phyloP scores from a whole-genome alignment of 1,140 invertebrate species.

The Monochamus saltuarius region DNA sequence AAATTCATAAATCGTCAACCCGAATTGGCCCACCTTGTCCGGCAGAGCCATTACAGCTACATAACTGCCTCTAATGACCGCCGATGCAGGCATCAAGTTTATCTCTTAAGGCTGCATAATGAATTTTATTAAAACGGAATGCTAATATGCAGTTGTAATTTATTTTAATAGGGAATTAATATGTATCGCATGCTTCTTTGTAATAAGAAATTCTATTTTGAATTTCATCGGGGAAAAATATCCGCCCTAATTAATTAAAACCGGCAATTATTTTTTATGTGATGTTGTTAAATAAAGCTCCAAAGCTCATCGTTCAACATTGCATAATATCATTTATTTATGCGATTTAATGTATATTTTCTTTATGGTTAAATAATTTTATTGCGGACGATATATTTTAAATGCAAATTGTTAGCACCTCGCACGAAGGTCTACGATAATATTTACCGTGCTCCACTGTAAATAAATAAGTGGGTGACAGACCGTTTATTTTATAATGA shows the following conservation, averaged over 20 bases:
- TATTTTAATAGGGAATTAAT: slow-evolving; percentile 14
- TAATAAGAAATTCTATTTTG: slow-evolving; percentile 14
- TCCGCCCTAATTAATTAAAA: slow-evolving; percentile 13
- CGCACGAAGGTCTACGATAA: slow-evolving; percentile 4
- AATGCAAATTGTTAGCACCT: slow-evolving; percentile 9
- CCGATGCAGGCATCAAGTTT: too few species aligned
- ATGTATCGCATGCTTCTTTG: slow-evolving; percentile 7
- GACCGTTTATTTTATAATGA: slow-evolving; percentile 6
- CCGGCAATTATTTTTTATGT: slow-evolving; percentile 11
- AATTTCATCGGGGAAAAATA: slow-evolving; percentile 12
- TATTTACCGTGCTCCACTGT: slow-evolving; percentile 9
- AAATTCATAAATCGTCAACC: too few species aligned
- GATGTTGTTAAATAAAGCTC: too few species aligned
- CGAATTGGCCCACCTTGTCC: too few species aligned
- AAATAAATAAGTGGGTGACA: slow-evolving; percentile 16
- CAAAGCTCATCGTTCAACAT: slow-evolving; percentile 2
- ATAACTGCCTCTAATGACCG: too few species aligned
- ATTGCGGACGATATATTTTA: slow-evolving; percentile 9
- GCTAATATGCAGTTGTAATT: slow-evolving; percentile 10
- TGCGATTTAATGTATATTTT: slow-evolving; percentile 12
- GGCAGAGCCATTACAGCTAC: too few species aligned
- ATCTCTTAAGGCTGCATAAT: too few species aligned
- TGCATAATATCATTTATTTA: slow-evolving; percentile 13
- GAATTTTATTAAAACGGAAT: slow-evolving; percentile 1
- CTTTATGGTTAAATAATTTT: slow-evolving; percentile 16